phyloP scores from a whole-genome alignment of 1,140 invertebrate species.

The Leptinotarsa defecta region DNA sequence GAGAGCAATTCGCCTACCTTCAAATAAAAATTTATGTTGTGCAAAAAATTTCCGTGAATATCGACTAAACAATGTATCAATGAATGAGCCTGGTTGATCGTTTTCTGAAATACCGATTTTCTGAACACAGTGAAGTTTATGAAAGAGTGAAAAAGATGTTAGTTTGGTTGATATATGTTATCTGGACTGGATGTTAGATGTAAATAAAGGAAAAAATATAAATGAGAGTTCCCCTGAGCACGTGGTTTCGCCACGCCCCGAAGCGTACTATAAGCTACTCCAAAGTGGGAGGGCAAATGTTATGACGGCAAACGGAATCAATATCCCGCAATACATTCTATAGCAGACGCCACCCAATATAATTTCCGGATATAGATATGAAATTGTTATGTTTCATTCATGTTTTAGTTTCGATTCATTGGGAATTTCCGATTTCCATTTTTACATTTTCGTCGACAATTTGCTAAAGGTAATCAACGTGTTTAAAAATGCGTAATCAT shows the following conservation, averaged over 20 bases:
- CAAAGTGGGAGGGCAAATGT: conserved; percentile 40
- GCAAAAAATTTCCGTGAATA: background rate
- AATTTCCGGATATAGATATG: conserved; percentile 26
- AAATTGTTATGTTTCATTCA: too few species aligned
- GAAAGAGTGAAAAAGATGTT: background rate
- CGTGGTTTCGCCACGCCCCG: conserved; percentile 30
- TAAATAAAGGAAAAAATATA: conserved; percentile 10
- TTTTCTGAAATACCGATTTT: background rate
- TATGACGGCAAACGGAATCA: conserved; percentile 40
- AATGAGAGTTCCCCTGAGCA: conserved; percentile 19
- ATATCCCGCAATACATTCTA: conserved; percentile 38
- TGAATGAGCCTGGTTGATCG: background rate
- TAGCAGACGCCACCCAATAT: conserved; percentile 39
- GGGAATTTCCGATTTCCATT: too few species aligned
- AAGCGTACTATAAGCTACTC: conserved; percentile 30
- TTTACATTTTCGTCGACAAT: too few species aligned
- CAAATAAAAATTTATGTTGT: conserved; percentile 1
- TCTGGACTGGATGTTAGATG: background rate
- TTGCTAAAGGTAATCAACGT: too few species aligned
- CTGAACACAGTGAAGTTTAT: background rate
- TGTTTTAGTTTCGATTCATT: too few species aligned
- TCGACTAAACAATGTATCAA: background rate
- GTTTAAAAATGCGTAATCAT: too few species aligned
- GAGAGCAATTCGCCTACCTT: conserved; percentile 2
- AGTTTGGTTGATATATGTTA: background rate